These are phyloP conservation scores for Agrotis clavis DNA, from an alignment of 2,888 invertebrate genomes.

Conservation along the genomic window DNA sequence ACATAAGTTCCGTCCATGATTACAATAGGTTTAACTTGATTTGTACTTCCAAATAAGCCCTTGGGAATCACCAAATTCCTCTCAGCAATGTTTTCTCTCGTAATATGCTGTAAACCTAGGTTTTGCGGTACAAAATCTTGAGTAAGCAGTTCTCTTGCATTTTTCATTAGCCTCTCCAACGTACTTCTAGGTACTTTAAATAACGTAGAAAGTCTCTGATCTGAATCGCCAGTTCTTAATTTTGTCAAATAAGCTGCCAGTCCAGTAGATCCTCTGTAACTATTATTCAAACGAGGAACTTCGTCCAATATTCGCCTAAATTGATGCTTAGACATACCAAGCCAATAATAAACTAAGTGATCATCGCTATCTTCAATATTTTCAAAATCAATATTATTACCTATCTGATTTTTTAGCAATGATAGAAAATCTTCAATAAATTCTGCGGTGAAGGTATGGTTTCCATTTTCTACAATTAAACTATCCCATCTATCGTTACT, in stretches of 20 bases:
- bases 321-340: constrained; percentile 21
- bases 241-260: constrained; percentile 31
- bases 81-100: constrained; percentile 4
- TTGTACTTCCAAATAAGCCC: constrained; percentile 3
- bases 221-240: constrained; percentile 27
- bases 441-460: constrained; percentile 18
- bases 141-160: constrained; percentile 5
- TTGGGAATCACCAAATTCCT: constrained; percentile 8
- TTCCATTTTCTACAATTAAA: constrained; percentile 23
- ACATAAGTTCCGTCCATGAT: constrained; percentile 29
- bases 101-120: not conserved
- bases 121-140: constrained; percentile 6
- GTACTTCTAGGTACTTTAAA: constrained; percentile 30
- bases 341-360: constrained; percentile 10
- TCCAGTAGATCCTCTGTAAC: constrained; percentile 16
- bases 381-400: constrained; percentile 34
- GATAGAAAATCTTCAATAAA: constrained; percentile 25
- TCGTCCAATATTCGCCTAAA: constrained; percentile 15
- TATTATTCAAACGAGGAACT: constrained; percentile 16
- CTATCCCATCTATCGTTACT: constrained; percentile 1
- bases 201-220: constrained; percentile 23
- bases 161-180: constrained; percentile 25
- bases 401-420: constrained; percentile 23
- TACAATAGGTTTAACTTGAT: constrained; percentile 2
- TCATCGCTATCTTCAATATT: constrained; percentile 24